A percentile compares a stretch with the other conserved stretches of the same genome.
Conservation (phyloP, 2,888 invertebrate species). For the Caenorhabditis imperialis region DNA sequence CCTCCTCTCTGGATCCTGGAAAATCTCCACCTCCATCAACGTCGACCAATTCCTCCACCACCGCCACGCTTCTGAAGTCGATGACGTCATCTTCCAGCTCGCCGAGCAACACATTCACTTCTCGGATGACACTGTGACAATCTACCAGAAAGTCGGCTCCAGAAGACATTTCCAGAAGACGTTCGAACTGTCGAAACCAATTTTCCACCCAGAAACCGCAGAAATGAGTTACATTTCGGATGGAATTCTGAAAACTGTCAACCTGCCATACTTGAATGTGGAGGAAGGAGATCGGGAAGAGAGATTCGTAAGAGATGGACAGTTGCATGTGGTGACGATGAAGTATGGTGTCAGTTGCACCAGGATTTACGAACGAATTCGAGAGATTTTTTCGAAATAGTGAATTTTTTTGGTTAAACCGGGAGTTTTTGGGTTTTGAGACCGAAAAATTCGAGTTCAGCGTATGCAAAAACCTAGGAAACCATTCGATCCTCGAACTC, state of each 20-base stretch:
- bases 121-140: neutral
- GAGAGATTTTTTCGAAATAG: neutral
- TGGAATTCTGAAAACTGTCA: too few species aligned
- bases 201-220: too few species aligned
- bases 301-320: neutral
- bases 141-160: neutral
- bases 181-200: too few species aligned
- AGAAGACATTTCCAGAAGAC: neutral
- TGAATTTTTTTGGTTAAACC: too few species aligned
- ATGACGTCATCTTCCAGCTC: neutral
- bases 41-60: neutral
- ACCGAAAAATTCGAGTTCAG: too few species aligned
- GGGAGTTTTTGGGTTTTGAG: too few species aligned
- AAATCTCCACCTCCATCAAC: neutral
- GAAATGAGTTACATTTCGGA: too few species aligned
- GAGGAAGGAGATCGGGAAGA: neutral
- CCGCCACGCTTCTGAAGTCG: neutral
- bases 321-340: neutral
- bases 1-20: neutral
- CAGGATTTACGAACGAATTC: neutral
- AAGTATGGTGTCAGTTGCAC: neutral
- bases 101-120: neutral
- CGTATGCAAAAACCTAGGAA: too few species aligned
- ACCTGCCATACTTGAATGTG: neutral
- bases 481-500: too few species aligned